Evolutionary conservation across 2,113 vertebrate genomes (phyloP).

Genomic region (Sturnus vulgaris): DNA sequence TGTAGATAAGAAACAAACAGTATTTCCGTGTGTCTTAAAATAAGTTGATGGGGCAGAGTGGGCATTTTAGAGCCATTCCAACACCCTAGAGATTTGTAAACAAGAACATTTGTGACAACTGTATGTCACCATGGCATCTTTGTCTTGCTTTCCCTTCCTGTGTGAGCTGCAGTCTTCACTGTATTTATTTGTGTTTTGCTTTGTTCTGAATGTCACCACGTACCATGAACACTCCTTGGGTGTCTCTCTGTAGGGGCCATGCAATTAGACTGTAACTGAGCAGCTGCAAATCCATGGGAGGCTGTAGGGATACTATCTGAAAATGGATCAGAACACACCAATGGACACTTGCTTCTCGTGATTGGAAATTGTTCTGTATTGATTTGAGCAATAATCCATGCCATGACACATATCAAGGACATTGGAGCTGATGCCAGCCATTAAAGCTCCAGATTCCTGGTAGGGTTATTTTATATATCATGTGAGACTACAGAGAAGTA

Average conservation of each 20-base stretch:
- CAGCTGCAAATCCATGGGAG: constrained; percentile 21
- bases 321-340: neutral
- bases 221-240: neutral
- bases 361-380: constrained; percentile 8
- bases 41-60: neutral
- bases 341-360: neutral
- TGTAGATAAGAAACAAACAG: neutral
- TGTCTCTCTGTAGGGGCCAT: neutral
- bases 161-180: neutral
- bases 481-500: neutral
- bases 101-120: neutral
- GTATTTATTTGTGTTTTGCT: neutral
- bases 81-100: neutral
- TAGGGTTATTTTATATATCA: neutral
- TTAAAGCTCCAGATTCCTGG: neutral
- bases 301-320: neutral
- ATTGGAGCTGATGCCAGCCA: neutral
- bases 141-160: neutral
- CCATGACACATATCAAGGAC: neutral
- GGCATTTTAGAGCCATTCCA: neutral
- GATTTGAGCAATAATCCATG: constrained; percentile 1
- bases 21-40: neutral
- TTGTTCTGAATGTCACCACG: neutral
- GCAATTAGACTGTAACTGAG: neutral
- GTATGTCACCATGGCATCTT: neutral